Conservation (phyloP, 1,140 invertebrate genomes). For the Drosophila varians region DNA sequence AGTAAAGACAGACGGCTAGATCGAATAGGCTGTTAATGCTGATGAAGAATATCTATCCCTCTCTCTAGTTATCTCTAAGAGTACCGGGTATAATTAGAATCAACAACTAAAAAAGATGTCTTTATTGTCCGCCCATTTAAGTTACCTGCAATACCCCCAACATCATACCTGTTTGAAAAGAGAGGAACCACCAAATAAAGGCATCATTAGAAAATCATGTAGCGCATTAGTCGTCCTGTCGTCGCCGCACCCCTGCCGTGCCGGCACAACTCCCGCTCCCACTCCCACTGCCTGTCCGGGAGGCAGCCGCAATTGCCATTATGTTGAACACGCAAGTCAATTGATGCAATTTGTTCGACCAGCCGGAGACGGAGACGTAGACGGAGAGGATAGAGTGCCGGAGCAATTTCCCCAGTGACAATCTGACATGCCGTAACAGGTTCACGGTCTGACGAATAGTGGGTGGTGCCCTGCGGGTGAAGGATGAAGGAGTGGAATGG, state of each 20-base stretch:
- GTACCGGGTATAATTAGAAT: too few relatives aligned
- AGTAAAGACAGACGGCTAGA: too few relatives aligned
- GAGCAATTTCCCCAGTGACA: constrained; percentile 79
- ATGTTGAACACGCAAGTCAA: constrained; percentile 82
- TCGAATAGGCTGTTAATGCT: too few relatives aligned
- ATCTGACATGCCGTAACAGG: constrained; percentile 79
- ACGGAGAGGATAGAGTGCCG: neutral
- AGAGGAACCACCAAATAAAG: constrained; percentile 47
- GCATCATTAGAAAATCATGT: constrained; percentile 81
- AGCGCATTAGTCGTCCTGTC: constrained; percentile 74
- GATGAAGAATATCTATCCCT: too few relatives aligned
- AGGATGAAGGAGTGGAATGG: constrained; percentile 3
- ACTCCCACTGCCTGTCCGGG: constrained; percentile 37
- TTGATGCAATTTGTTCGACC: constrained; percentile 80
- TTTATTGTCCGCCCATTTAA: neutral
- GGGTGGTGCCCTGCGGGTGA: constrained; percentile 38
- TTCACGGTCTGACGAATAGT: constrained; percentile 69
- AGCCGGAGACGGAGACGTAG: constrained; percentile 28
- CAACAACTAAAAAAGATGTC: neutral
- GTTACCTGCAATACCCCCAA: neutral
- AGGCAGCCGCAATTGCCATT: constrained; percentile 67
- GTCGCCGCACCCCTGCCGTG: constrained; percentile 52
- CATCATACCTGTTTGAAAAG: constrained; percentile 30
- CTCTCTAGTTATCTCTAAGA: too few relatives aligned
- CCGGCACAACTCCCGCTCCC: constrained; percentile 1